Percentiles rank a stretch among this genome's conserved stretches.
Conservation (phyloP, 2,113 vertebrate species). For the Phylloscopus trochiloides region DNA sequence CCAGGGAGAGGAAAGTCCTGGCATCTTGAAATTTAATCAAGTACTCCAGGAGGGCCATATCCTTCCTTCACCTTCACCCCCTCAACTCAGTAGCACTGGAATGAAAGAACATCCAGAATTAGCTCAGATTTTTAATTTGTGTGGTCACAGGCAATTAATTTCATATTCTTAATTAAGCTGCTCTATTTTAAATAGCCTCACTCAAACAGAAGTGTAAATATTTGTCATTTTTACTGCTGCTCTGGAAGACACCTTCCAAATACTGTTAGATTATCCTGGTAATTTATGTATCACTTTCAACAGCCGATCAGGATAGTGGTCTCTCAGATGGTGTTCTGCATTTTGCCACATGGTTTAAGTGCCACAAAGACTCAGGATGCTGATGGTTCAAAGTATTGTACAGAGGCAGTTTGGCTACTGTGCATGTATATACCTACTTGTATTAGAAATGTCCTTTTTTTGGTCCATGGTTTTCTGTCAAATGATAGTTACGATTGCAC, state of each 20-base stretch:
- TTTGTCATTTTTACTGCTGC: conserved; percentile 11
- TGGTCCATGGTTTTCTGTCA: background rate
- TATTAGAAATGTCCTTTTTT: background rate
- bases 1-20: background rate
- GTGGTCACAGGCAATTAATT: background rate
- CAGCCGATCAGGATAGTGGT: background rate
- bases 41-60: background rate
- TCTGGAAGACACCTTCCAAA: conserved; percentile 26
- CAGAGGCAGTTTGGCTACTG: background rate
- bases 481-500: background rate
- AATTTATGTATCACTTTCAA: background rate
- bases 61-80: background rate
- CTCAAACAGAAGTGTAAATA: background rate
- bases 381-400: background rate
- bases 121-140: background rate
- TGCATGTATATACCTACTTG: background rate
- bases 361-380: conserved; percentile 51
- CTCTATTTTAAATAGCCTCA: conserved; percentile 8
- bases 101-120: background rate
- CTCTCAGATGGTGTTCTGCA: background rate
- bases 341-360: conserved; percentile 41
- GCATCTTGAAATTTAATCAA: background rate
- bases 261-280: background rate
- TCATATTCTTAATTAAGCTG: conserved; percentile 9
- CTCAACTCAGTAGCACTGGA: background rate